Evolutionary conservation across 2,113 vertebrate species (phyloP).

Genomic region (Indicator maculatus): DNA sequence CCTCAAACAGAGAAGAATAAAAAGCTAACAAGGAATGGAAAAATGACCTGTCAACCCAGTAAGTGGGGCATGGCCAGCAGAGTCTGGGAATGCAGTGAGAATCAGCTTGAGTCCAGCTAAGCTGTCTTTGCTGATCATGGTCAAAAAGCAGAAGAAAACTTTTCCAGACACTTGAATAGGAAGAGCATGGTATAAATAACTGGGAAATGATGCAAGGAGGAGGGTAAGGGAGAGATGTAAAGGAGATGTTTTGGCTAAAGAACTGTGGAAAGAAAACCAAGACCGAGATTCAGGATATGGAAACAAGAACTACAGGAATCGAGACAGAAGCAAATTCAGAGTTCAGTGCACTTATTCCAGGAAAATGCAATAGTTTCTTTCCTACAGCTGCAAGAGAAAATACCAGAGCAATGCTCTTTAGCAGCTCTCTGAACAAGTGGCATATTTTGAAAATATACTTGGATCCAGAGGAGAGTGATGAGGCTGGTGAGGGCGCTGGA

Average conservation of each 20-base stretch:
- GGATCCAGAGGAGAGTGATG: background rate
- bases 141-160: background rate
- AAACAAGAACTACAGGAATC: background rate
- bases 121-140: background rate
- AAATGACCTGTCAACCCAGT: background rate
- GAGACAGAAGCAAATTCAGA: background rate
- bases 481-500: too few species aligned
- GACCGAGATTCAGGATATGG: slow-evolving; percentile 22
- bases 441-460: background rate
- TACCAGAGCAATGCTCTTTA: background rate
- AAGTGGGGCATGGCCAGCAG: background rate
- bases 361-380: slow-evolving; percentile 11
- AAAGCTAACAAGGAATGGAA: background rate
- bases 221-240: background rate
- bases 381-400: background rate
- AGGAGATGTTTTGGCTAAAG: background rate
- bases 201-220: background rate
- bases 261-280: background rate
- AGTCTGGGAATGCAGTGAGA: background rate
- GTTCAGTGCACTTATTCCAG: slow-evolving; percentile 12
- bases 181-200: background rate
- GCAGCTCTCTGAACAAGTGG: background rate
- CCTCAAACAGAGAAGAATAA: background rate
- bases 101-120: background rate
- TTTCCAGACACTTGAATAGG: slow-evolving; percentile 5